A percentile compares a stretch with the other conserved stretches of the same genome.
These are phyloP conservation scores for Nomada ferruginata DNA, from an alignment of 2,888 invertebrate species.

Conservation along the genomic window DNA sequence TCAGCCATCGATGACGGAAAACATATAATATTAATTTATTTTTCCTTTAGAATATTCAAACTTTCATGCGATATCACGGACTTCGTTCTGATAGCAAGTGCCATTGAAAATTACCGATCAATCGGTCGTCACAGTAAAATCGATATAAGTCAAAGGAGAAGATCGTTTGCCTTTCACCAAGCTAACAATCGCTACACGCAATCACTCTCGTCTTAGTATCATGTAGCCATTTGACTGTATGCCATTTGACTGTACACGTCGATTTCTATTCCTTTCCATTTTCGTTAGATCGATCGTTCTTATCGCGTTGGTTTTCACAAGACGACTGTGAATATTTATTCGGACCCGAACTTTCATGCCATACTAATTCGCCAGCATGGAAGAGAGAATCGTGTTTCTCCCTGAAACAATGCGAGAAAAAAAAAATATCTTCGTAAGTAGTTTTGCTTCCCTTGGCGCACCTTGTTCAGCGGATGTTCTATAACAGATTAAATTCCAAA, in stretches of 20 bases:
- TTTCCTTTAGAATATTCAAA: too few species aligned
- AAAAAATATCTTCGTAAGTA: not conserved
- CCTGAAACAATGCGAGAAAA: not conserved
- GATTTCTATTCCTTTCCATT: not conserved
- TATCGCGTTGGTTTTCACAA: not conserved
- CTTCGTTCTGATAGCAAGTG: too few species aligned
- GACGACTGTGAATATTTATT: not conserved
- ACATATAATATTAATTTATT: too few species aligned
- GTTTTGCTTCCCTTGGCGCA: not conserved
- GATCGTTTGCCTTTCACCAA: too few species aligned
- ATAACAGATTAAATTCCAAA: not conserved
- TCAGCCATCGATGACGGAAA: too few species aligned
- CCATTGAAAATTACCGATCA: too few species aligned
- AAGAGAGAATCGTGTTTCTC: conserved; percentile 34
- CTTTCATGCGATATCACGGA: too few species aligned
- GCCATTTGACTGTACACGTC: not conserved
- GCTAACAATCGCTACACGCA: not conserved
- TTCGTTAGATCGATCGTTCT: not conserved
- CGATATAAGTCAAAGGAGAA: too few species aligned
- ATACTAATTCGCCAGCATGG: not conserved
- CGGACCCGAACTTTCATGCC: not conserved
- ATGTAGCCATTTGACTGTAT: not conserved
- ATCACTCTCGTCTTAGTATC: not conserved
- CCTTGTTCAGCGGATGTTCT: conserved; percentile 31
- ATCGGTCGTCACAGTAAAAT: too few species aligned